Evolutionary conservation across 1,140 invertebrate species (phyloP).

Genomic region (Carcinoscorpius rotundicauda): DNA sequence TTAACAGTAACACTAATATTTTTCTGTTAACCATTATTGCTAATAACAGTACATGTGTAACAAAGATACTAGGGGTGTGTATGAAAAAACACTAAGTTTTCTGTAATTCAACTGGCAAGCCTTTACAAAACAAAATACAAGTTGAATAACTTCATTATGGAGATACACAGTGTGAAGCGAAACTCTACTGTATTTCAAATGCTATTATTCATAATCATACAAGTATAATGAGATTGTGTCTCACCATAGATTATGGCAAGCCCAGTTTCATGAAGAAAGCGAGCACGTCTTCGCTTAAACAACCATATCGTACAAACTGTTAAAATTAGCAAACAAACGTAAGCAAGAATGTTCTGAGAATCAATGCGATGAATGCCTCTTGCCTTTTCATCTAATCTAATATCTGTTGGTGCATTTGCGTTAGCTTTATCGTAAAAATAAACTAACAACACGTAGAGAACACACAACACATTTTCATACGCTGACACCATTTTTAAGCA

Average conservation of each 20-base stretch:
- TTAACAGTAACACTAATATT: too few species aligned
- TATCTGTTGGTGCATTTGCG: conserved; percentile 43
- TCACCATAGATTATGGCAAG: conserved; percentile 87
- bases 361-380: conserved; percentile 72
- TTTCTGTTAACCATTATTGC: too few species aligned
- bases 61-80: too few species aligned
- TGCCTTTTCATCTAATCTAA: conserved; percentile 74
- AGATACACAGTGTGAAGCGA: too few species aligned
- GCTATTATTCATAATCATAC: conserved; percentile 2
- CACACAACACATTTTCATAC: too few species aligned
- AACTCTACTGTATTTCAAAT: background rate
- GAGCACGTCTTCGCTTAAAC: conserved; percentile 87
- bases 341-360: conserved; percentile 82
- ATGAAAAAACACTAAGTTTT: too few species aligned
- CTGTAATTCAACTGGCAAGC: too few species aligned
- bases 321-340: conserved; percentile 77
- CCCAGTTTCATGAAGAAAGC: conserved; percentile 94
- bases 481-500: too few species aligned
- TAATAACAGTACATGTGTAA: too few species aligned
- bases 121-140: too few species aligned
- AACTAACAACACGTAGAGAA: too few species aligned
- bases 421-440: background rate
- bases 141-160: too few species aligned
- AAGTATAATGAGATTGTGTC: background rate
- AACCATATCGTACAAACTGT: conserved; percentile 97